Conservation (phyloP, 2,113 vertebrate species). For the Epinephelus cyanopodus region DNA sequence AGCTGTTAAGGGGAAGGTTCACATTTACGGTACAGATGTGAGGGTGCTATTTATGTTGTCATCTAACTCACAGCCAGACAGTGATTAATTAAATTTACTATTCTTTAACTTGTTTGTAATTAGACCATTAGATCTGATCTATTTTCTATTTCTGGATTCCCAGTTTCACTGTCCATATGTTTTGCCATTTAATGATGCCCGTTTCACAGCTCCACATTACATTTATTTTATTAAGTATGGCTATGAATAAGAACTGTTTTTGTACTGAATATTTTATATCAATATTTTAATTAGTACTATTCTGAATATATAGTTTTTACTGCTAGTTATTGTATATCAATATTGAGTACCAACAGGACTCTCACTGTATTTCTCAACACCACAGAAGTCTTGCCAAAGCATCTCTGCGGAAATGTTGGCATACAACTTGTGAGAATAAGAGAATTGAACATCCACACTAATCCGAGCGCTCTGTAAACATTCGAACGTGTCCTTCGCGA, state of each 20-base stretch:
- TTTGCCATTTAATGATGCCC: background rate
- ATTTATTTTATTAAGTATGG: background rate
- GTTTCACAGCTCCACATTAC: background rate
- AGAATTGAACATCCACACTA: slow-evolving; percentile 2
- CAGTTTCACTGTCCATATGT: background rate
- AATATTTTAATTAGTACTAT: background rate
- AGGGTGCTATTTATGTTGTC: no score
- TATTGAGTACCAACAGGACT: background rate
- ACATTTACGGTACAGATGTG: no score
- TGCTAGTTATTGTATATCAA: background rate
- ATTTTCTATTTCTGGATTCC: no score
- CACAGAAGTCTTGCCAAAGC: slow-evolving; percentile 23
- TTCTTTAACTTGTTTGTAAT: background rate
- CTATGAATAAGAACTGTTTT: background rate
- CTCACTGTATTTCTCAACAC: slow-evolving; percentile 17
- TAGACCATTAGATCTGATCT: background rate
- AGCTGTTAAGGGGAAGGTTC: no score
- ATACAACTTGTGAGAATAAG: slow-evolving; percentile 21
- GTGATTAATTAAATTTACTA: no score
- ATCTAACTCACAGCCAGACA: no score
- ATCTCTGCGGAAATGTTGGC: slow-evolving; percentile 34
- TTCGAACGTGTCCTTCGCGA: slow-evolving; percentile 32
- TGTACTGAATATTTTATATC: background rate
- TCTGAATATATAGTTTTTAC: background rate
- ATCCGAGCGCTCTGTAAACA: slow-evolving; percentile 28